These are phyloP conservation scores for Adelognathus sp. DNA, from an alignment of 2,888 invertebrate genomes.

Conservation along the genomic window DNA sequence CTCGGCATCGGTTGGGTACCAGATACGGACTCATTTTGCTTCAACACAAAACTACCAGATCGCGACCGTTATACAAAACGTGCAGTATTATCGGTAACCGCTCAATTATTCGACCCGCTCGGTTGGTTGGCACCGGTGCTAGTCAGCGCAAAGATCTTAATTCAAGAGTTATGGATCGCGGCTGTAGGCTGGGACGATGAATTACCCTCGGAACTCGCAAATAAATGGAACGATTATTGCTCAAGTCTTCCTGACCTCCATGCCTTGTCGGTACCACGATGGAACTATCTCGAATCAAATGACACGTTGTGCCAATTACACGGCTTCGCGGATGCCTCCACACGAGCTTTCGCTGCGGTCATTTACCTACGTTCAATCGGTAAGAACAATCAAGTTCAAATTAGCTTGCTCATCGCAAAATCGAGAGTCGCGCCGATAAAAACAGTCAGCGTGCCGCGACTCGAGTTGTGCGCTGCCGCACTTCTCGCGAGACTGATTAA, in stretches of 20 bases:
- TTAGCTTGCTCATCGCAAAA: not conserved
- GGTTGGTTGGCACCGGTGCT: slow-evolving; percentile 34
- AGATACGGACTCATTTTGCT: not conserved
- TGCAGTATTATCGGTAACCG: not conserved
- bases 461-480: slow-evolving; percentile 12
- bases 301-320: slow-evolving; percentile 6
- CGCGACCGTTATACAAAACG: not conserved
- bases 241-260: not conserved
- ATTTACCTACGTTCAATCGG: not conserved
- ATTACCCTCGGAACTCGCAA: slow-evolving; percentile 1
- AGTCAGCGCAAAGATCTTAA: slow-evolving; percentile 30
- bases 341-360: slow-evolving; percentile 28
- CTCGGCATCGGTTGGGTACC: slow-evolving; percentile 25
- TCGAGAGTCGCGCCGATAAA: slow-evolving; percentile 9
- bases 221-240: slow-evolving; percentile 21
- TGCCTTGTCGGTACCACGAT: slow-evolving; percentile 40
- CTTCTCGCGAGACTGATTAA: not conserved
- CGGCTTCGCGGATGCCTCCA: slow-evolving; percentile 45
- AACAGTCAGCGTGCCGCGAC: not conserved
- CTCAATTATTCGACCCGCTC: slow-evolving; percentile 5
- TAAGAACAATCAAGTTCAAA: not conserved
- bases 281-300: slow-evolving; percentile 4
- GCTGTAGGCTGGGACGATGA: slow-evolving; percentile 29
- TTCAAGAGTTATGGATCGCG: slow-evolving; percentile 36
- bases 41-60: not conserved